Conservation (phyloP, 2,113 vertebrate species). For the Mesitornis unicolor region DNA sequence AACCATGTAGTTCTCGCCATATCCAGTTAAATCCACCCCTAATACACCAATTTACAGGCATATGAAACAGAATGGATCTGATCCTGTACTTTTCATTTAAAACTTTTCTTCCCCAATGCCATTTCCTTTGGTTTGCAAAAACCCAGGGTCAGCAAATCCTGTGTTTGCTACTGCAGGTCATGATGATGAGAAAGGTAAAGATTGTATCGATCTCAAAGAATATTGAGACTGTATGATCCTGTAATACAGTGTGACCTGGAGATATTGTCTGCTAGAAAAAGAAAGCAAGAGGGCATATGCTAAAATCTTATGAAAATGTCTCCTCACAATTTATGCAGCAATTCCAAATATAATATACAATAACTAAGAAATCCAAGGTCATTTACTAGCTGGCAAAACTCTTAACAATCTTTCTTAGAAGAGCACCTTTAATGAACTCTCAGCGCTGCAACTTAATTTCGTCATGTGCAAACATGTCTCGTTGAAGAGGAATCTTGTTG, state of each 20-base stretch:
- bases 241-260: not conserved
- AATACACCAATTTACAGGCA: not conserved
- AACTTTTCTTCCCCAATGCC: not conserved
- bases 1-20: rapidly evolving
- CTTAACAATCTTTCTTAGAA: not conserved
- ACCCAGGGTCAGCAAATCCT: not conserved
- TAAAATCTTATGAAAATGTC: not conserved
- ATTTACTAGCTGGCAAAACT: not conserved
- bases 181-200: not conserved
- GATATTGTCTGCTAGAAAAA: not conserved
- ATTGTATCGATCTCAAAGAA: not conserved
- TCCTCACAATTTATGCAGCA: not conserved
- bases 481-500: not conserved
- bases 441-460: not conserved
- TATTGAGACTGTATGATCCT: not conserved
- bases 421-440: slow-evolving; percentile 2
- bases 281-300: not conserved
- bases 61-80: not conserved
- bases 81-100: not conserved
- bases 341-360: not conserved
- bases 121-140: not conserved
- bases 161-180: not conserved
- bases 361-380: not conserved
- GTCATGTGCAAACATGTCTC: not conserved
- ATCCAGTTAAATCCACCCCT: not conserved